A percentile compares a stretch with the other conserved stretches of the same genome.
Conservation (phyloP, 2,797 vertebrate species). For the Schizothorax lantsangensis region DNA sequence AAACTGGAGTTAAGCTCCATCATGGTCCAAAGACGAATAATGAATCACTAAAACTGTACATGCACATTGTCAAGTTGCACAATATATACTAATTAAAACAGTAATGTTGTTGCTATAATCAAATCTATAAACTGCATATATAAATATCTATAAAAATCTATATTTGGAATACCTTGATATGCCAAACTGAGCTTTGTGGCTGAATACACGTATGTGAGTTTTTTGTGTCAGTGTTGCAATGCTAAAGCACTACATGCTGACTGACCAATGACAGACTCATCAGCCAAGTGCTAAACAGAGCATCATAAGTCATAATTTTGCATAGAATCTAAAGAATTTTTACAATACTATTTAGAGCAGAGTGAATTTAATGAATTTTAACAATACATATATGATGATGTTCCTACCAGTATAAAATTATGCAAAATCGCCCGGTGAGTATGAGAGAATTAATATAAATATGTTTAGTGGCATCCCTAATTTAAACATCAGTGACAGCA, state of each 20-base stretch:
- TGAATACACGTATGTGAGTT: background rate
- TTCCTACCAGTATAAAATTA: background rate
- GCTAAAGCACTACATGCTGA: background rate
- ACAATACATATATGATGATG: background rate
- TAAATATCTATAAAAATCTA: background rate
- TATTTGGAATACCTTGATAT: background rate
- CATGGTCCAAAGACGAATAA: background rate
- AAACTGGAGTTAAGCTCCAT: background rate
- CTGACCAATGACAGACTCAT: conserved; percentile 6
- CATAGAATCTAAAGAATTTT: background rate
- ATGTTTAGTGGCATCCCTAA: background rate
- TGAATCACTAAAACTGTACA: background rate
- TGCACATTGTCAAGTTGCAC: background rate
- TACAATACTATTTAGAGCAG: background rate
- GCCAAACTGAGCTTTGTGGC: conserved; percentile 5
- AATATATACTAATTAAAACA: background rate
- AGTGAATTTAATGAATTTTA: background rate
- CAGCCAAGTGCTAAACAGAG: background rate
- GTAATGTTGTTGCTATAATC: background rate
- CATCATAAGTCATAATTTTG: background rate
- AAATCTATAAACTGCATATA: background rate
- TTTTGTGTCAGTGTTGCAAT: no score
- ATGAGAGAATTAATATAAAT: background rate
- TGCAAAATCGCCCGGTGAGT: background rate
- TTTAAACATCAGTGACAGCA: background rate